phyloP scores from a whole-genome alignment of 2,113 vertebrate genomes.

The Mus pahari region DNA sequence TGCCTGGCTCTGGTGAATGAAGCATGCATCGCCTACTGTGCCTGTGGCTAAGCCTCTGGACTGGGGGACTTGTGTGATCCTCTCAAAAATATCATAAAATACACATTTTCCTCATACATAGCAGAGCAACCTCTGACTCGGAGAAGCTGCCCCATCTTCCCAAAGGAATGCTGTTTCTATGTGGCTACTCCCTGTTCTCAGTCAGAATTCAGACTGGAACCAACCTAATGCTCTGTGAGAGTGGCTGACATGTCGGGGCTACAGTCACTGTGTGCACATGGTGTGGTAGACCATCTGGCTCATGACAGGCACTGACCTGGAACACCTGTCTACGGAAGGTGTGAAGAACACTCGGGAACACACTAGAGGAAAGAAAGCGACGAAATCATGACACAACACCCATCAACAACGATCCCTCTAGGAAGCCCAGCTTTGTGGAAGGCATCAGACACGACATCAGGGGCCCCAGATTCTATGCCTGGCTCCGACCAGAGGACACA shows the following conservation, averaged over 20 bases:
- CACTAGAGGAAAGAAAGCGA: not conserved
- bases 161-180: not conserved
- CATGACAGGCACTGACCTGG: not conserved
- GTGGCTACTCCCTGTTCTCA: not conserved
- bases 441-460: not conserved
- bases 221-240: not conserved
- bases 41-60: not conserved
- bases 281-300: not conserved
- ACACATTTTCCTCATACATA: not conserved
- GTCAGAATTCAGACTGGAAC: not conserved
- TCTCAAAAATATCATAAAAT: not conserved
- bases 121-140: not conserved
- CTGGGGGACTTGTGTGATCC: not conserved
- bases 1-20: not conserved
- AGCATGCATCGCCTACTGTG: not conserved
- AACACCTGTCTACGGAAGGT: not conserved
- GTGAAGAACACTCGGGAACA: not conserved
- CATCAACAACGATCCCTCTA: not conserved
- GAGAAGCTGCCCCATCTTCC: not conserved
- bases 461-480: not conserved
- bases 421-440: not conserved
- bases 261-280: not conserved
- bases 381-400: not conserved
- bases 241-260: no score
- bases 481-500: not conserved